phyloP scores from a whole-genome alignment of 2,113 vertebrate genomes.

The Nicator chloris region DNA sequence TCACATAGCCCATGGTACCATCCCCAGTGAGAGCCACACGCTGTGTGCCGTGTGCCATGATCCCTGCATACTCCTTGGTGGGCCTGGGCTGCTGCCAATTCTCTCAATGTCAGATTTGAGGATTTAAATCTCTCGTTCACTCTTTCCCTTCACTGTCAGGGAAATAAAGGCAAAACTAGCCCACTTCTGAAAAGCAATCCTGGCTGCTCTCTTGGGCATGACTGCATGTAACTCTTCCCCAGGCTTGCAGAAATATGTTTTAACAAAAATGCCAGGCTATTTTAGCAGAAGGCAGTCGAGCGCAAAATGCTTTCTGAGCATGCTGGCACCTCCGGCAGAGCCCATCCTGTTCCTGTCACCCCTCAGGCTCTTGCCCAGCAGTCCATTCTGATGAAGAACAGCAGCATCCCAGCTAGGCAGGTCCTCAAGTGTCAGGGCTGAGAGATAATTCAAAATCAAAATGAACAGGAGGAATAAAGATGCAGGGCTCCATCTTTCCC shows the following conservation, averaged over 20 bases:
- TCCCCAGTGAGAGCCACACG: accelerated
- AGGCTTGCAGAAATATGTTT: neutral
- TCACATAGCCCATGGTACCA: accelerated
- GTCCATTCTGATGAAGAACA: neutral
- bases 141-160: neutral
- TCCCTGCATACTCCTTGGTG: accelerated
- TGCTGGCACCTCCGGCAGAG: neutral
- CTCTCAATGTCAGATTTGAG: neutral
- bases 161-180: neutral
- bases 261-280: neutral
- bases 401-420: neutral
- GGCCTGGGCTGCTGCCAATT: neutral
- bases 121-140: neutral
- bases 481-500: neutral
- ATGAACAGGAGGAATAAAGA: neutral
- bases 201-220: neutral
- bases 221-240: neutral
- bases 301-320: neutral
- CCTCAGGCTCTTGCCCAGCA: neutral
- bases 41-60: neutral
- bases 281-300: neutral
- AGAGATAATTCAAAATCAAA: neutral
- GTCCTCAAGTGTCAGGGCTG: neutral
- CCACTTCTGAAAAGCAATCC: neutral
- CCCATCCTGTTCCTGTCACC: neutral